Conservation (phyloP, 1,140 invertebrate genomes). For the Copidosoma floridanum region DNA sequence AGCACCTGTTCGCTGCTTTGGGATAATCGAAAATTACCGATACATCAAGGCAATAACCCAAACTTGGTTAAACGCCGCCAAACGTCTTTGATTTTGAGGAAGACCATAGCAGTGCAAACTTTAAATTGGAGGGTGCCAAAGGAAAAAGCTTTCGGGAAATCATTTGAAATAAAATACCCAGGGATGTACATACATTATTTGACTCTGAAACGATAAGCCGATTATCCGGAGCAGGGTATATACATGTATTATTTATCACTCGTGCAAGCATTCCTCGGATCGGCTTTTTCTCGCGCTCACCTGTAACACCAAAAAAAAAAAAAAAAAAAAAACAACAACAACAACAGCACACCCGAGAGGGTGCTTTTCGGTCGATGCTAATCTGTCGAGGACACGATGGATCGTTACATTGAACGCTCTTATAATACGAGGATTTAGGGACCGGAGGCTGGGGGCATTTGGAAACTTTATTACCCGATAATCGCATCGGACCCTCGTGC, state of each 20-base stretch:
- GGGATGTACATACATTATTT: neutral
- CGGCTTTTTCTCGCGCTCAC: neutral
- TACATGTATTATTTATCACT: neutral
- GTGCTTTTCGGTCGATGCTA: constrained; percentile 3
- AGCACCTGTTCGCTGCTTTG: too few species aligned
- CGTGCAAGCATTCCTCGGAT: neutral
- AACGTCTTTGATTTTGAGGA: too few species aligned
- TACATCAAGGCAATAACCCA: too few species aligned
- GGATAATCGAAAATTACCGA: too few species aligned
- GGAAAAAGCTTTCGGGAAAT: too few species aligned
- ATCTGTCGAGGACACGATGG: neutral
- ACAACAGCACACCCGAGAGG: neutral
- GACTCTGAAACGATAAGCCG: neutral
- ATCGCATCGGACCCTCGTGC: constrained; percentile 4
- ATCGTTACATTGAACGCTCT: neutral
- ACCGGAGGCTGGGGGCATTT: neutral
- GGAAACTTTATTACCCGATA: neutral
- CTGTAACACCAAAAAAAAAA: too few species aligned
- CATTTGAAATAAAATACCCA: too few species aligned
- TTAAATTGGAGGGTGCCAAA: too few species aligned
- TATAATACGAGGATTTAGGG: neutral
- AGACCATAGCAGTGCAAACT: too few species aligned
- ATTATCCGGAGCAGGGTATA: neutral
- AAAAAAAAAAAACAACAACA: too few species aligned
- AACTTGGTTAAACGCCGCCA: too few species aligned